phyloP scores from a whole-genome alignment of 2,888 invertebrate genomes.

The Ischnura elegans region DNA sequence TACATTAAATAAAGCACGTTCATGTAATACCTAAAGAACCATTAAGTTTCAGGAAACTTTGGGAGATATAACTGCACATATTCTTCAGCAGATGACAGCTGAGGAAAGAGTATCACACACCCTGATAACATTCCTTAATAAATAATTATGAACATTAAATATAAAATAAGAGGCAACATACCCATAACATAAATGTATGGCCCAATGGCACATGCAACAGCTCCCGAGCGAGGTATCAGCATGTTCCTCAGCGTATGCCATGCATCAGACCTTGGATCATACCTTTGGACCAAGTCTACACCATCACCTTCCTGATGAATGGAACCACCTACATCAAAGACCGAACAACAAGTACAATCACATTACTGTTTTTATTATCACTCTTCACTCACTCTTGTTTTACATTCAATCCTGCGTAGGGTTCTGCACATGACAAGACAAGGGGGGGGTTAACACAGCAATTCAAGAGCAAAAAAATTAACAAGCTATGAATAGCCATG shows the following conservation, averaged over 20 bases:
- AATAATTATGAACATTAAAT: too few relatives aligned
- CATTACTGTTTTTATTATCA: background rate
- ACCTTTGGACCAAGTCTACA: constrained; percentile 78
- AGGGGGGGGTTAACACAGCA: background rate
- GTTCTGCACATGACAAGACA: background rate
- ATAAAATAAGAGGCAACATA: constrained; percentile 70
- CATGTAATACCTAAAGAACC: too few relatives aligned
- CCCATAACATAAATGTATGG: constrained; percentile 78
- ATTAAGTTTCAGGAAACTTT: too few relatives aligned
- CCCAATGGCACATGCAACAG: constrained; percentile 78
- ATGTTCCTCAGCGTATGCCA: constrained; percentile 78
- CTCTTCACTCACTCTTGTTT: background rate
- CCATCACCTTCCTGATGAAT: constrained; percentile 79
- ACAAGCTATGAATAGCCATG: too few relatives aligned
- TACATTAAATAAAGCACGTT: too few relatives aligned
- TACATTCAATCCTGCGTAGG: background rate
- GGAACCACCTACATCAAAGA: constrained; percentile 76
- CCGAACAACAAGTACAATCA: background rate
- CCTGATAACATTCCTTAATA: too few relatives aligned
- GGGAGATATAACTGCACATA: too few relatives aligned
- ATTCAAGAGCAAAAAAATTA: too few relatives aligned
- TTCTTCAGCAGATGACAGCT: too few relatives aligned
- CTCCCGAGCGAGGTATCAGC: constrained; percentile 79
- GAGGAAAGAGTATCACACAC: too few relatives aligned
- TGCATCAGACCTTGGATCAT: constrained; percentile 77